Evolutionary conservation across 2,888 invertebrate genomes (phyloP).

Genomic region (Thecophora atra): DNA sequence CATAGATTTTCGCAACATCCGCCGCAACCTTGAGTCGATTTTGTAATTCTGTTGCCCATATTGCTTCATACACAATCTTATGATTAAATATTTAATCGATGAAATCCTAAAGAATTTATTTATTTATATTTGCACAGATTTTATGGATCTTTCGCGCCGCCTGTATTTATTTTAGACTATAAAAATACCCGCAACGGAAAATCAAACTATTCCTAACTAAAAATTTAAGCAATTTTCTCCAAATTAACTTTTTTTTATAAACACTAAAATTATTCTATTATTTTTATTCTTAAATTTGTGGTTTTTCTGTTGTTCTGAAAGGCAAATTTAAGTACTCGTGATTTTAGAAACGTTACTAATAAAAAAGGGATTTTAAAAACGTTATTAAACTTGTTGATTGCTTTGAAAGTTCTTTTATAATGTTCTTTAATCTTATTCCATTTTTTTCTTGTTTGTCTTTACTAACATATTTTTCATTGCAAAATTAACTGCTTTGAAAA

Average conservation of each 20-base stretch:
- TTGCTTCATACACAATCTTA: background rate
- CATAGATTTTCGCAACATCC: slow-evolving; percentile 31
- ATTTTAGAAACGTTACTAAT: no score
- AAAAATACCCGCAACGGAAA: background rate
- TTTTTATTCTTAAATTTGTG: background rate
- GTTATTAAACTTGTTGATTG: no score
- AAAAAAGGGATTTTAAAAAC: no score
- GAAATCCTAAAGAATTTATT: background rate
- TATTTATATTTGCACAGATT: slow-evolving; percentile 17
- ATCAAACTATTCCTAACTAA: background rate
- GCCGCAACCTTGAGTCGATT: slow-evolving; percentile 25
- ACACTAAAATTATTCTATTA: no score
- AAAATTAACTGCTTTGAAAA: no score
- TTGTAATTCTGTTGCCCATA: slow-evolving; percentile 48
- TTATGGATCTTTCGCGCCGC: slow-evolving; percentile 15
- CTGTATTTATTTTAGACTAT: slow-evolving; percentile 1
- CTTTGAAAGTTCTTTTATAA: no score
- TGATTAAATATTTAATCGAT: background rate
- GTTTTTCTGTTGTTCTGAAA: no score
- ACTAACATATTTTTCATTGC: no score
- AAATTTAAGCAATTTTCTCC: background rate
- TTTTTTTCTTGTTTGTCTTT: no score
- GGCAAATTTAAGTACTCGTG: no score
- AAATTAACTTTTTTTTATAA: background rate
- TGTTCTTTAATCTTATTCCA: no score